Conservation (phyloP, 2,888 invertebrate species). For the Pterostichus niger region DNA sequence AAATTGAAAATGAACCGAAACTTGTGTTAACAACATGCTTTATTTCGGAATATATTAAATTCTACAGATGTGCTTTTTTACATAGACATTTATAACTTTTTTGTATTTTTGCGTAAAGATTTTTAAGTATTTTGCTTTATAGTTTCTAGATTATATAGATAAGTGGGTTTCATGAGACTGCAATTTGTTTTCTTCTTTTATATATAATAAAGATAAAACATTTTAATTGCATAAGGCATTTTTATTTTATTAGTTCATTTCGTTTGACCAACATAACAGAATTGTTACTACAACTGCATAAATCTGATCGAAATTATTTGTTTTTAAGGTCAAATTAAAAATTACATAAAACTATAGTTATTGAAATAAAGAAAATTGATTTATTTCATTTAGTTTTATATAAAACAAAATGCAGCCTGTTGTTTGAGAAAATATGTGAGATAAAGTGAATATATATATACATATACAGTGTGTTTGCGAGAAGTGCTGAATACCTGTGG, state of each 20-base stretch:
- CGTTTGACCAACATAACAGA: too few species aligned
- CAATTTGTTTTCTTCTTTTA: constrained; percentile 17
- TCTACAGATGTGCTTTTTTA: constrained; percentile 52
- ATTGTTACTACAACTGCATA: too few species aligned
- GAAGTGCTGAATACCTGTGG: constrained; percentile 47
- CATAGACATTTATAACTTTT: constrained; percentile 52
- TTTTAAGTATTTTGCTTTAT: too few species aligned
- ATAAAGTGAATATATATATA: constrained; percentile 26
- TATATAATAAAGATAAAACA: too few species aligned
- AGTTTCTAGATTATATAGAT: constrained; percentile 12
- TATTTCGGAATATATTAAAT: constrained; percentile 53
- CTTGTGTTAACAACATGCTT: constrained; percentile 60
- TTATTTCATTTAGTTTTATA: not conserved
- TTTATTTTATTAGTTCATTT: too few species aligned
- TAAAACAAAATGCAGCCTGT: constrained; percentile 40
- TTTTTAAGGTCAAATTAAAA: too few species aligned
- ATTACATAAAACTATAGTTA: too few species aligned
- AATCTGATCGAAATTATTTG: too few species aligned
- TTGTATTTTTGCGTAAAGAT: not conserved
- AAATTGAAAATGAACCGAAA: constrained; percentile 32
- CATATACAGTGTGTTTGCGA: constrained; percentile 49
- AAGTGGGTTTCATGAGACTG: not conserved
- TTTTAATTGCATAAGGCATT: too few species aligned
- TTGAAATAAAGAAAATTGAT: too few species aligned
- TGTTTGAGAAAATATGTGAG: constrained; percentile 23